These are phyloP conservation scores for Takifugu rubripes DNA, from an alignment of 2,797 vertebrate species.

Conservation along the genomic window DNA sequence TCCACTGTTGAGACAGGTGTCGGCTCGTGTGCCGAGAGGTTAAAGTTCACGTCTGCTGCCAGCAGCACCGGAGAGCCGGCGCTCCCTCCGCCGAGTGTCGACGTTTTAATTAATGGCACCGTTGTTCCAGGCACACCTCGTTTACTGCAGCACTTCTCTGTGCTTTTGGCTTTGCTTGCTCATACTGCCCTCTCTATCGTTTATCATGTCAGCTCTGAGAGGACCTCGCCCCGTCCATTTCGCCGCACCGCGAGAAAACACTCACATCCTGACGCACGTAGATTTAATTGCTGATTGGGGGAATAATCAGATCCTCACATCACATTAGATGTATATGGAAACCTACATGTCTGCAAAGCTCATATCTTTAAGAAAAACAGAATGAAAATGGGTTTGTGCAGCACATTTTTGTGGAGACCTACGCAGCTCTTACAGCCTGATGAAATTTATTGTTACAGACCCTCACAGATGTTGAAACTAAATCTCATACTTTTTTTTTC, in stretches of 20 bases:
- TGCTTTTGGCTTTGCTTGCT: conserved; percentile 47
- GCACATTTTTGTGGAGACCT: neutral
- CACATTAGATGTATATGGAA: neutral
- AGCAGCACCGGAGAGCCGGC: conserved; percentile 36
- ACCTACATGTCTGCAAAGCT: neutral
- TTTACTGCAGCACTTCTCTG: conserved; percentile 59
- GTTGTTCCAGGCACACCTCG: conserved; percentile 51
- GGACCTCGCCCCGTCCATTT: conserved; percentile 32
- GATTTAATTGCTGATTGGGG: conserved; percentile 44
- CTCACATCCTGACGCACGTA: conserved; percentile 22
- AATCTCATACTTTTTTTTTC: no score
- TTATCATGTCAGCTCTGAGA: conserved; percentile 37
- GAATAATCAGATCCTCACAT: conserved; percentile 48
- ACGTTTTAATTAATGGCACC: conserved; percentile 64
- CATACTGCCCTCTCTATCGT: conserved; percentile 38
- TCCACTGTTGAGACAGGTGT: conserved; percentile 69
- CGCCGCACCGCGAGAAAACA: conserved; percentile 20
- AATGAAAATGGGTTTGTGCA: neutral
- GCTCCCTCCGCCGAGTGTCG: conserved; percentile 48
- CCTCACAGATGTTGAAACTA: no score
- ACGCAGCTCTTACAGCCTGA: no score
- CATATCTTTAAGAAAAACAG: neutral
- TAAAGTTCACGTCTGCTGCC: conserved; percentile 67
- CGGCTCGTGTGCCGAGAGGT: conserved; percentile 47
- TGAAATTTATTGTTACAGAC: no score